Conservation (phyloP, 2,888 invertebrate genomes). For the Stramonita haemastoma region DNA sequence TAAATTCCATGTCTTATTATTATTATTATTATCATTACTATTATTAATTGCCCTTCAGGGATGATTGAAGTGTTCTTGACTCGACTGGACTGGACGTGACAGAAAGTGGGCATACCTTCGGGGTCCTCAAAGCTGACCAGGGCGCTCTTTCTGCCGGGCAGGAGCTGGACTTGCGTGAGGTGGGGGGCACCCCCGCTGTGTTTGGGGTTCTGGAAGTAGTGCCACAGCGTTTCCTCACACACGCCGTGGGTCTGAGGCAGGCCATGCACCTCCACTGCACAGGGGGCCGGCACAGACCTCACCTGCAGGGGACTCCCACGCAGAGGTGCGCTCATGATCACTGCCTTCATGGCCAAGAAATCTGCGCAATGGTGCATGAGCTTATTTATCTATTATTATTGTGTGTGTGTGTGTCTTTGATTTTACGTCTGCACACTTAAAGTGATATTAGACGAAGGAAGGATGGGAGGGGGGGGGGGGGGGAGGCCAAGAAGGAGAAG, state of each 20-base stretch:
- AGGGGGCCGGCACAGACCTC: background rate
- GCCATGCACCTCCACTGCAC: background rate
- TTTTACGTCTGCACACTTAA: too few relatives aligned
- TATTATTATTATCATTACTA: too few relatives aligned
- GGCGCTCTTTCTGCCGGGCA: background rate
- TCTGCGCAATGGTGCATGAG: too few relatives aligned
- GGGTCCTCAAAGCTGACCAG: conserved; percentile 8
- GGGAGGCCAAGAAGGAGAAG: too few relatives aligned
- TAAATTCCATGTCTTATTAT: too few relatives aligned
- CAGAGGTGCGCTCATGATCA: background rate
- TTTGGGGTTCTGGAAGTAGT: background rate
- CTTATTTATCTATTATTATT: too few relatives aligned
- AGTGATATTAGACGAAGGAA: too few relatives aligned
- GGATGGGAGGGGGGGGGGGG: too few relatives aligned
- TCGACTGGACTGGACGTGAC: background rate
- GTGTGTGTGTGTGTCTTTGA: too few relatives aligned
- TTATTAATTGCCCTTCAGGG: too few relatives aligned
- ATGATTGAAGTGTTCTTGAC: too few relatives aligned
- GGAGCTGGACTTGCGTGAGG: background rate
- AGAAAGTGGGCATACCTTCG: background rate
- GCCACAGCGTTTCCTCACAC: background rate
- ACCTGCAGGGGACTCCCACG: background rate
- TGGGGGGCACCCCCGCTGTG: background rate
- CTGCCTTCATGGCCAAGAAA: background rate
- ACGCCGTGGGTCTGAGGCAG: background rate